Base-by-base conservation (phyloP, 2,113 vertebrate genomes). In the Lepidothrix coronata region DNA sequence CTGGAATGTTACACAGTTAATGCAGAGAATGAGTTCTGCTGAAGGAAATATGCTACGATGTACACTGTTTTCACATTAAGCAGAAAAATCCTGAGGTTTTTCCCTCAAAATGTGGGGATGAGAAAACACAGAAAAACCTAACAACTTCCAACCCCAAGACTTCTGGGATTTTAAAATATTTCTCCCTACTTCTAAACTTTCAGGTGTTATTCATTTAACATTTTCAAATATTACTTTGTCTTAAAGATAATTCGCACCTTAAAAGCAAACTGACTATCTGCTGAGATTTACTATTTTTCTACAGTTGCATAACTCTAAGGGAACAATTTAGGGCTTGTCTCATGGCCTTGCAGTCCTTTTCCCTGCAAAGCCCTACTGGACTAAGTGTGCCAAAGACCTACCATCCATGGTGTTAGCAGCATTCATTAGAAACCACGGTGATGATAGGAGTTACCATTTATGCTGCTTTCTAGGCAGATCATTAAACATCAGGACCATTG, bases 61-160 rank as follows among this genome's bases (percentile, higher is more conserved):
- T 51, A 41, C 14, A 28, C 27, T 21, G 43, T 25, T 89, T 74
- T 71, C 52, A 41, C n/a, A 49, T 10, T 23, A 14, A 67, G 21
- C 33, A 72, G 75, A 84, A 85, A 81, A 66, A 31, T 65, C 52
- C 0, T 1, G 7, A 90, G 19, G 17, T 35, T 66, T 35, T 80
- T 54, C 11, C 51, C n/a, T 84, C 37, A 65, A 79, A 79, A 85
- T 20, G 19, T 27, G 13, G 21, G 39, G 28, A n/a, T 37, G 31
- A 71, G 57, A 90, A 79, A 85, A 22, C 28, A 59, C 0, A 7
- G 44, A 46, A 61, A 87, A 89, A 10, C 10, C 20, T 49, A 59
- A 18, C 3, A 49, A 44, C 11, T 1, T 0, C 28, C n/a, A 85
- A 74, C 4, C 8, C 5, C 1, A 19, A 39, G 49, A 31, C 54